Evolutionary conservation across 2,888 invertebrate species (phyloP).

Genomic region (Mythimna lalbum): DNA sequence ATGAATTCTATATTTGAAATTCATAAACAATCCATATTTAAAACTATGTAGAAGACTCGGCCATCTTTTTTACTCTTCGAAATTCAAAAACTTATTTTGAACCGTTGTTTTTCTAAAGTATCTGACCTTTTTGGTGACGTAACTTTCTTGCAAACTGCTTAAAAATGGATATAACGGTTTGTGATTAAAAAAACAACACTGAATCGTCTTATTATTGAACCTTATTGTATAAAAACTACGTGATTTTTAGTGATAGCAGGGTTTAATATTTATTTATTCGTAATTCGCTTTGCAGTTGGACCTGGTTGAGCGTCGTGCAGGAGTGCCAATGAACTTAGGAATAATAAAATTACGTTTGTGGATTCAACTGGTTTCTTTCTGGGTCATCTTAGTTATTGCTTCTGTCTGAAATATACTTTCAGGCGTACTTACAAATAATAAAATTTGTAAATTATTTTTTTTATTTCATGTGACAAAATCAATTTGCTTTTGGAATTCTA

Average conservation of each 20-base stretch:
- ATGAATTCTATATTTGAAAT: not conserved
- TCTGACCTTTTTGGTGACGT: constrained; percentile 1
- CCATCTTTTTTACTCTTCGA: constrained; percentile 10
- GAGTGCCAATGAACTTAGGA: constrained; percentile 36
- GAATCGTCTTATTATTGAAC: constrained; percentile 1
- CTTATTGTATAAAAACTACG: constrained; percentile 25
- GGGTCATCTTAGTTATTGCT: not conserved
- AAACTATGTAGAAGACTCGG: too few relatives aligned
- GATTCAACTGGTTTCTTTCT: constrained; percentile 15
- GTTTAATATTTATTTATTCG: constrained; percentile 42
- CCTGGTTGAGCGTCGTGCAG: not conserved
- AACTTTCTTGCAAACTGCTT: constrained; percentile 14
- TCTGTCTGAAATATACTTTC: not conserved
- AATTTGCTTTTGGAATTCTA: too few relatives aligned
- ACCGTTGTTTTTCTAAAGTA: not conserved
- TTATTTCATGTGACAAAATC: too few relatives aligned
- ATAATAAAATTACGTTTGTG: not conserved
- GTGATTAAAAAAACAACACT: constrained; percentile 2
- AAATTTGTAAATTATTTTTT: too few relatives aligned
- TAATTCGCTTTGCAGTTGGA: constrained; percentile 11
- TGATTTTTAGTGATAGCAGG: constrained; percentile 28
- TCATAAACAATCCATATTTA: not conserved
- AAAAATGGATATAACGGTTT: constrained; percentile 23
- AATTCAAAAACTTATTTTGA: constrained; percentile 6
- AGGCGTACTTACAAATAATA: too few relatives aligned